Conservation (phyloP, 92 coral and sea anemone genomes). For the Siderastrea siderea region DNA sequence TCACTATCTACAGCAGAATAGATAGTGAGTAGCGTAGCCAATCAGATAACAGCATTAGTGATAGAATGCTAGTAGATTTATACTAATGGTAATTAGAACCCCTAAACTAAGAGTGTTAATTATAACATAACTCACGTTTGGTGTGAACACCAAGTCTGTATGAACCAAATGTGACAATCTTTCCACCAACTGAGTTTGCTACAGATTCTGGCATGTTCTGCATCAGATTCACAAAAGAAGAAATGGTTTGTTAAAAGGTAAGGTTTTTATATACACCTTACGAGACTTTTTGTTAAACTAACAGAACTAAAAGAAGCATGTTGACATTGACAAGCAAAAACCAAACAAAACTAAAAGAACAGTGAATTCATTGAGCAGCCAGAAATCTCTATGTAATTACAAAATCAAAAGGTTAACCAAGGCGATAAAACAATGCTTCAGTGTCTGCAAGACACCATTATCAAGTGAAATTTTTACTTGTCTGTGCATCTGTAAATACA, state of each 20-base stretch:
- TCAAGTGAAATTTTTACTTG: no score
- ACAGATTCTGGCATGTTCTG: slow-evolving; percentile 96
- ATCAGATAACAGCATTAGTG: no score
- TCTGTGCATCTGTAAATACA: no score
- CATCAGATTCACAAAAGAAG: background rate
- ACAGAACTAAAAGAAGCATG: no score
- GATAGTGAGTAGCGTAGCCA: no score
- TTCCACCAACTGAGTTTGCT: slow-evolving; percentile 94
- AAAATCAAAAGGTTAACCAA: background rate
- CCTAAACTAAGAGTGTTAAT: no score
- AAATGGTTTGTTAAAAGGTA: background rate
- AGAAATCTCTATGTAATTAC: background rate
- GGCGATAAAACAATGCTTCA: no score
- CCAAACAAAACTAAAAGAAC: background rate
- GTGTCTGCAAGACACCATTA: no score
- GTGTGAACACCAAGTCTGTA: slow-evolving; percentile 99
- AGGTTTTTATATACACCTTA: background rate
- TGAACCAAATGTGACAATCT: slow-evolving; percentile 98
- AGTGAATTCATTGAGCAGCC: background rate
- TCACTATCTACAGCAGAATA: no score
- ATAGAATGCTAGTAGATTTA: no score
- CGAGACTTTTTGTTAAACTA: no score
- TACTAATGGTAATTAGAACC: no score
- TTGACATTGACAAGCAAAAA: background rate
- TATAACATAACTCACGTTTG: slow-evolving; percentile 71